Conservation (phyloP, 2,888 invertebrate genomes). For the Galerucella nymphaeae region DNA sequence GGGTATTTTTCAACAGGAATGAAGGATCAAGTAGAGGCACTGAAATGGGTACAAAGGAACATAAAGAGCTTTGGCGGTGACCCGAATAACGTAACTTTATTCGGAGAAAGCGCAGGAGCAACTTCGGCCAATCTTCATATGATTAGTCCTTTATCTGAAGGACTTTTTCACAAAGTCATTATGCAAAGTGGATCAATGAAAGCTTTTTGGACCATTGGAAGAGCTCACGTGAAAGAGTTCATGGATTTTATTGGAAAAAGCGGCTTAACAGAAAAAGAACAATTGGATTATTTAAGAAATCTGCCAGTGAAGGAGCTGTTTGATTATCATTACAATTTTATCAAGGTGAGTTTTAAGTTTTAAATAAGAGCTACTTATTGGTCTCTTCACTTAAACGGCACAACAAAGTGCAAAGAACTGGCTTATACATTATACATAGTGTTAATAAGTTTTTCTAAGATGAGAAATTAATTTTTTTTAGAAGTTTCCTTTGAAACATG, state of each 20-base stretch:
- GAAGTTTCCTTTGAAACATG: not conserved
- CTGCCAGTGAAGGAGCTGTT: slow-evolving; percentile 35
- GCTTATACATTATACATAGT: too few species aligned
- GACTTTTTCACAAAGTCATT: slow-evolving; percentile 48
- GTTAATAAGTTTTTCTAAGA: too few species aligned
- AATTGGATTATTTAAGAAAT: slow-evolving; percentile 37
- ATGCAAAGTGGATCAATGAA: slow-evolving; percentile 43
- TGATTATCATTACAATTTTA: slow-evolving; percentile 20
- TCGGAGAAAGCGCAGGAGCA: slow-evolving; percentile 67
- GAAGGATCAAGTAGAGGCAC: slow-evolving; percentile 65
- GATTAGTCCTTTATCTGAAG: slow-evolving; percentile 64
- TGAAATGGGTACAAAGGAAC: slow-evolving; percentile 67
- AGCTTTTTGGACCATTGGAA: slow-evolving; percentile 44
- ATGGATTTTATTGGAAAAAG: slow-evolving; percentile 29
- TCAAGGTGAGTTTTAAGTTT: slow-evolving; percentile 17
- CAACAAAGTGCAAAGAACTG: too few species aligned
- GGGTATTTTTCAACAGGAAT: slow-evolving; percentile 47
- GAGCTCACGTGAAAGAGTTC: slow-evolving; percentile 37
- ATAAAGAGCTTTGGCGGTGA: slow-evolving; percentile 64
- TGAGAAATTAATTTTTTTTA: not conserved
- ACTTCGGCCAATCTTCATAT: slow-evolving; percentile 65
- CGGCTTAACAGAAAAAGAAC: slow-evolving; percentile 22
- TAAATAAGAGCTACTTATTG: too few species aligned
- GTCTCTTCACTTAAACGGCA: too few species aligned
- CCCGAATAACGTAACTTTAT: slow-evolving; percentile 63